Evolutionary conservation across 2,888 invertebrate species (phyloP), one percentile per base, ranked within the genome.

Genomic region (Meteorus colon): DNA sequence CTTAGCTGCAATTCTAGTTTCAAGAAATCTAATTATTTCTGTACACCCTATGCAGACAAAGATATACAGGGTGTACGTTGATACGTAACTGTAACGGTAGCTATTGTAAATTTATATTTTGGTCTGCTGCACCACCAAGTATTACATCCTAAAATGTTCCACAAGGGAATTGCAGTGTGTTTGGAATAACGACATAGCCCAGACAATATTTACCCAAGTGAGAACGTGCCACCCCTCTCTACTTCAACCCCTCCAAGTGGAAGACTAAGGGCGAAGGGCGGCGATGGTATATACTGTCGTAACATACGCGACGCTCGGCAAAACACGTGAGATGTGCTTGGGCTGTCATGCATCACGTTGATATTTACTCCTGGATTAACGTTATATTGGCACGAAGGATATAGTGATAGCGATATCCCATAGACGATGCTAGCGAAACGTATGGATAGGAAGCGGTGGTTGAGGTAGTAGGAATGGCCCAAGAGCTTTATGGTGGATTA

Each of bases 341-440:
- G 34, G 37, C 59, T 70, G 69, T 70, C 69, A 70, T 70, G 55
- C 69, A 55, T 27, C 51, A 48, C 19, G 73, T 45, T 76, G 65
- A 78, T 75, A 78, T 78, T 78, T 78, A 73, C 77, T 51, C 29
- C 65, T 62, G 75, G 77, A 75, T 78, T 78, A 78, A 76, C 68
- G 72, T 62, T 71, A 78, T 78, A 78, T 75, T 73, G 77, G 73
- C 75, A 75, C 59, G 37, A 59, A 59, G 69, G 34, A 34, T 34
- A 45, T 31, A 51, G 29, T 68, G 68, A 68, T 68, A 68, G 24
- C 14, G 29, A 68, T 37, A 45, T 71, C 62, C 45, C 62, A 41
- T 62, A 45, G 45, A 62, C 45, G 24, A n/a, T 37, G 19, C 55
- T 70, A 55, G 59, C 19, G 14, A 29, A 62, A 62, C n/a, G 31